Evolutionary conservation across 2,113 vertebrate species (phyloP), one percentile per base, ranked within the genome.

Genomic region (Eonycteris spelaea): DNA sequence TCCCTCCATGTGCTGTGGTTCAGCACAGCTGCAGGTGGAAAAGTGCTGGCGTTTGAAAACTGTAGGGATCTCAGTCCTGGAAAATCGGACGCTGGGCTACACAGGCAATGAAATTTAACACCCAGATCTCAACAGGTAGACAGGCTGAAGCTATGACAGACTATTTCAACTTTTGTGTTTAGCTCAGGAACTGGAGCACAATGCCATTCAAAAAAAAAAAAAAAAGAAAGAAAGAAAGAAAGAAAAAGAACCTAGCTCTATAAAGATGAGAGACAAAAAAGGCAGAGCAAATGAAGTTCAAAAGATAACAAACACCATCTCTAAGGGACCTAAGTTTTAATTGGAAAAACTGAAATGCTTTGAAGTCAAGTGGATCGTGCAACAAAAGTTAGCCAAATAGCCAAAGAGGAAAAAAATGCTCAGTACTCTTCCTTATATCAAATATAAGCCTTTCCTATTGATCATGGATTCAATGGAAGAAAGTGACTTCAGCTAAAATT

Each of bases 51-150:
- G 18, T 74, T 61, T 65, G 86, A 80, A 79, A 75, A 30, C 61
- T 61, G 90, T 33, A 33, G 71, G 7, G 24, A 40, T 38, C 53
- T 90, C 77, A 57, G 63, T 45, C 59, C 51, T 65, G 53, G 84
- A 80, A 90, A 86, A 57, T 8, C 80, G 94, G 97, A 85, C 51
- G 16, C 12, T n/a, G 35, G 35, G 24, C 11, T 40, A 87, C 38
- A 57, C 16, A 75, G 71, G 70, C 80, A 65, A 43, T 71, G 53
- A 82, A 83, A 90, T 51, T 57, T 18, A 79, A 82, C 43, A 53
- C 28, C 70, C 67, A 73, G 70, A 75, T 90, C 79, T 87, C 94
- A 94, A 75, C 75, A 92, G 86, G 75, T 73, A 53, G 70, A 40
- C 38, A 16, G 61, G 48, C 45, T 85, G 75, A 53, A 95, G 74